These are phyloP conservation scores for Dermatemys mawii DNA, from an alignment of 2,113 vertebrate genomes.

Conservation along the genomic window DNA sequence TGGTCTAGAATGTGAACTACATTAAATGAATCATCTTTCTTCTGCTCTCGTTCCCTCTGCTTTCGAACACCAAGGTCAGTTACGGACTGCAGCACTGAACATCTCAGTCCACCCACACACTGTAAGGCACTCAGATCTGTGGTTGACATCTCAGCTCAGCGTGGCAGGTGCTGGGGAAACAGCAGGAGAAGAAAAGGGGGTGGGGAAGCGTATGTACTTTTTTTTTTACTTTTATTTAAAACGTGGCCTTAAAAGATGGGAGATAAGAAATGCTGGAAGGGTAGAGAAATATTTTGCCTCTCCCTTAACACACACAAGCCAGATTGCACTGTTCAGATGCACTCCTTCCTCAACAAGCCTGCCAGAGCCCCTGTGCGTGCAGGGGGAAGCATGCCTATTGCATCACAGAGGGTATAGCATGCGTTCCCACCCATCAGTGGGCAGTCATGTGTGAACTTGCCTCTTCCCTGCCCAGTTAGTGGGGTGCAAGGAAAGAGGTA, in stretches of 20 bases:
- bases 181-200: background rate
- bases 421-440: background rate
- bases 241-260: background rate
- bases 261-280: background rate
- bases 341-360: background rate
- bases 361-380: background rate
- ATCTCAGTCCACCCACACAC: background rate
- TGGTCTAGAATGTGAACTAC: background rate
- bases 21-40: slow-evolving; percentile 10
- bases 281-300: background rate
- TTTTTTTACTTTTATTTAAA: fast-evolving
- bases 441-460: background rate
- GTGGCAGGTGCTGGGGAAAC: background rate
- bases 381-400: background rate
- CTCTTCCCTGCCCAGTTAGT: background rate
- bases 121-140: background rate
- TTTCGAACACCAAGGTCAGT: fast-evolving
- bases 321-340: background rate
- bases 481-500: background rate
- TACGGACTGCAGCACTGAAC: background rate
- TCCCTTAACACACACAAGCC: background rate
- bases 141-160: background rate
- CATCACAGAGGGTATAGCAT: background rate
- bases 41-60: fast-evolving
- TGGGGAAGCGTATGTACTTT: fast-evolving